phyloP scores from a whole-genome alignment of 2,797 vertebrate genomes.

The Protosalanx chinensis region DNA sequence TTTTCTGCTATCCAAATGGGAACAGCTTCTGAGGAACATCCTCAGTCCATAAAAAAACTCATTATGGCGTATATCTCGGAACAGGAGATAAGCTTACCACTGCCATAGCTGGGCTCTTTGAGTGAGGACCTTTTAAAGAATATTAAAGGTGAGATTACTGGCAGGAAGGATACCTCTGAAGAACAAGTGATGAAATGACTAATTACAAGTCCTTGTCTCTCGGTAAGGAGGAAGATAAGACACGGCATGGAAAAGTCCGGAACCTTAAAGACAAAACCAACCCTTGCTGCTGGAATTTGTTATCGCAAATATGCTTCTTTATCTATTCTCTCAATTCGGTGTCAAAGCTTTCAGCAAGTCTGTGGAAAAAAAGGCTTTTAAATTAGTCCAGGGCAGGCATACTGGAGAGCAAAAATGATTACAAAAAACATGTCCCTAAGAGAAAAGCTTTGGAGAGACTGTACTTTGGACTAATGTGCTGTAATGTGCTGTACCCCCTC shows the following conservation, averaged over 20 bases:
- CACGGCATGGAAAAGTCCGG: slow-evolving; percentile 33
- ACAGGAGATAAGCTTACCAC: slow-evolving; percentile 40
- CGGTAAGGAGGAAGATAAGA: slow-evolving; percentile 62
- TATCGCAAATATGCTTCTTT: slow-evolving; percentile 38
- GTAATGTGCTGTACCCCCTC: no score
- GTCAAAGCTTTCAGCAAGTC: slow-evolving; percentile 38
- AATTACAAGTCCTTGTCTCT: slow-evolving; percentile 69
- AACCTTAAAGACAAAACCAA: slow-evolving; percentile 54
- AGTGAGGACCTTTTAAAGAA: slow-evolving; percentile 44
- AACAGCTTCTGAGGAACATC: background rate
- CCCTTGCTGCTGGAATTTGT: slow-evolving; percentile 42
- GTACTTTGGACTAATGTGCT: no score
- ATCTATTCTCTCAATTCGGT: slow-evolving; percentile 42
- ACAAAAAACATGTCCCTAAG: no score
- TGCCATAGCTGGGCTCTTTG: slow-evolving; percentile 37
- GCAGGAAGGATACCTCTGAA: slow-evolving; percentile 48
- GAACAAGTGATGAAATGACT: slow-evolving; percentile 67
- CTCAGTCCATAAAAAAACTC: slow-evolving; percentile 11
- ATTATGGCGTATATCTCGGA: slow-evolving; percentile 38
- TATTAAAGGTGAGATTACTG: slow-evolving; percentile 62
- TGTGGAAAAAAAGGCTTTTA: slow-evolving; percentile 33
- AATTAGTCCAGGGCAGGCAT: slow-evolving; percentile 35
- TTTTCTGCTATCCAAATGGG: background rate
- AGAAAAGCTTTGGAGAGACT: no score
- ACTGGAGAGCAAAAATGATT: slow-evolving; percentile 15